Conservation (phyloP, 2,113 vertebrate species). For the Gopherus evgoodei region DNA sequence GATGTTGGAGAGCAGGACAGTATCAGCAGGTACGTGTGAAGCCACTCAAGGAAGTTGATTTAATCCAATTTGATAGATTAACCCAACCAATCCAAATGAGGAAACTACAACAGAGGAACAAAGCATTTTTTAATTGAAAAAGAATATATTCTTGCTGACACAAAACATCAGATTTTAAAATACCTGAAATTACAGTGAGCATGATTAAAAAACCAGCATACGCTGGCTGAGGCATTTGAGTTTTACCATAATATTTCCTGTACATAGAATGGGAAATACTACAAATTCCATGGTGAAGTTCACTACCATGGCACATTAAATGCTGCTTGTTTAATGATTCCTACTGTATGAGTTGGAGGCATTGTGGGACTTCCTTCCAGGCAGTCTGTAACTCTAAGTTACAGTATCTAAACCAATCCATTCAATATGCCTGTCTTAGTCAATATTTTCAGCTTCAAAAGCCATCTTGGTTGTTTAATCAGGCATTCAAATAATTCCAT, state of each 20-base stretch:
- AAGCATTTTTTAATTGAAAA: background rate
- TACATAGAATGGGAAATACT: background rate
- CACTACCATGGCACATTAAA: background rate
- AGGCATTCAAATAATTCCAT: background rate
- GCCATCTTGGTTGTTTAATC: background rate
- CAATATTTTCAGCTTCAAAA: background rate
- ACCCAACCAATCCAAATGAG: background rate
- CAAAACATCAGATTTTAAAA: background rate
- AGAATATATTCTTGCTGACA: background rate
- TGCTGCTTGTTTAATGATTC: background rate
- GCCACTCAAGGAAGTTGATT: background rate
- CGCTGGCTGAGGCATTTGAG: background rate
- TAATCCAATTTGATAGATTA: background rate
- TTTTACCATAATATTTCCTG: background rate
- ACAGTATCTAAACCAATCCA: background rate
- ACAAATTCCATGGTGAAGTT: background rate
- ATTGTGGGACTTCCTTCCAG: background rate
- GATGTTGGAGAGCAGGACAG: conserved; percentile 85
- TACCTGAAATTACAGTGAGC: background rate
- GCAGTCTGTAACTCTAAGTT: background rate
- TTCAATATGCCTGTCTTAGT: background rate
- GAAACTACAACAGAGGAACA: background rate
- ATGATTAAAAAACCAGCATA: background rate
- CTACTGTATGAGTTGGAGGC: background rate
- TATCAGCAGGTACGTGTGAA: conserved; percentile 75